These are phyloP conservation scores for Diplazon laetatorius DNA, from an alignment of 2,888 invertebrate genomes.

Conservation along the genomic window DNA sequence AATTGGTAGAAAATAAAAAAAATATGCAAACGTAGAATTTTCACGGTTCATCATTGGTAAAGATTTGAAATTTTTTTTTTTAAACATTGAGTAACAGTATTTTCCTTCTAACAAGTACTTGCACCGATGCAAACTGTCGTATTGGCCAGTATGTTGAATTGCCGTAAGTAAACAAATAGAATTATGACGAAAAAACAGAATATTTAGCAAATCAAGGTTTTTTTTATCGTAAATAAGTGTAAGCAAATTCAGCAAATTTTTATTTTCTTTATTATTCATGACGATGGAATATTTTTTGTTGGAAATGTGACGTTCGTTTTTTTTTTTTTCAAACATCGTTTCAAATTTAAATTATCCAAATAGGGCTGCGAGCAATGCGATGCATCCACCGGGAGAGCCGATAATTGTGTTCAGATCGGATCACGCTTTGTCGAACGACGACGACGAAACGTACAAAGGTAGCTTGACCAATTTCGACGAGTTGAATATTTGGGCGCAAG, in stretches of 20 bases:
- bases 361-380: constrained; percentile 88
- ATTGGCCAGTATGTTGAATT: constrained; percentile 78
- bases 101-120: constrained; percentile 78
- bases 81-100: constrained; percentile 51
- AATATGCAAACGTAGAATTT: too few relatives aligned
- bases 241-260: not conserved
- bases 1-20: not conserved
- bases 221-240: not conserved
- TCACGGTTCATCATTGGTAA: too few relatives aligned
- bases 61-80: too few relatives aligned
- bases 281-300: not conserved
- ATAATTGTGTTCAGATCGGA: constrained; percentile 93
- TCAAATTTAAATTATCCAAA: not conserved
- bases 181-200: constrained; percentile 21
- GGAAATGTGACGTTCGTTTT: not conserved
- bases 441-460: constrained; percentile 93
- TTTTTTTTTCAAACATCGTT: not conserved
- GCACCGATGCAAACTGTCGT: constrained; percentile 80
- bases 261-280: not conserved
- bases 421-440: constrained; percentile 90
- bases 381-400: constrained; percentile 93
- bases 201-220: constrained; percentile 34
- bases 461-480: constrained; percentile 91
- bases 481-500: constrained; percentile 93
- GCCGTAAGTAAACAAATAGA: constrained; percentile 75